These are phyloP conservation scores for Callithrix jacchus DNA, from an alignment of 2,113 vertebrate species.

Conservation along the genomic window DNA sequence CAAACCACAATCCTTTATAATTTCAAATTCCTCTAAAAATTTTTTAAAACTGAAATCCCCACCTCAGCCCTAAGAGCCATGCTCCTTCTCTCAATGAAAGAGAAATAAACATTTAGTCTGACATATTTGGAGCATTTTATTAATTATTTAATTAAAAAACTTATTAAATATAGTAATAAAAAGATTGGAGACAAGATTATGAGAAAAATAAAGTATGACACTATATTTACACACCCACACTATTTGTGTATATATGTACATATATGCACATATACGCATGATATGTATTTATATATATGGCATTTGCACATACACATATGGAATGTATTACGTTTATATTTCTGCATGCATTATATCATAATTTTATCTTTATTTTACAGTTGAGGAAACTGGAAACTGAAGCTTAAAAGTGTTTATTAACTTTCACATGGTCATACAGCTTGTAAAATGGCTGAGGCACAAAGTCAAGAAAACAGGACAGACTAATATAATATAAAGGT, in stretches of 20 bases:
- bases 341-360: neutral
- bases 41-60: neutral
- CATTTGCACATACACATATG: neutral
- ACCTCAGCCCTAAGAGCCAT: neutral
- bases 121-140: neutral
- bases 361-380: slow-evolving; percentile 40
- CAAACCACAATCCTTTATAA: neutral
- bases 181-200: neutral
- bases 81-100: neutral
- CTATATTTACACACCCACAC: neutral
- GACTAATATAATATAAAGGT: slow-evolving; percentile 59
- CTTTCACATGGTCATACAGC: neutral
- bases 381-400: slow-evolving; percentile 8
- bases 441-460: slow-evolving; percentile 14
- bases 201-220: neutral
- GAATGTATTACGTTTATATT: slow-evolving; percentile 16
- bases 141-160: neutral
- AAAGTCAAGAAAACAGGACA: slow-evolving; percentile 47
- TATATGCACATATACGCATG: neutral
- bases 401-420: slow-evolving; percentile 49
- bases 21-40: slow-evolving; percentile 34
- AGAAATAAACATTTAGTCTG: neutral
- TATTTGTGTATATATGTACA: neutral
- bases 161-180: neutral
- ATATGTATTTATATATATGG: neutral